These are phyloP conservation scores for Napeogenes sylphis DNA, from an alignment of 2,888 invertebrate genomes.

Conservation along the genomic window DNA sequence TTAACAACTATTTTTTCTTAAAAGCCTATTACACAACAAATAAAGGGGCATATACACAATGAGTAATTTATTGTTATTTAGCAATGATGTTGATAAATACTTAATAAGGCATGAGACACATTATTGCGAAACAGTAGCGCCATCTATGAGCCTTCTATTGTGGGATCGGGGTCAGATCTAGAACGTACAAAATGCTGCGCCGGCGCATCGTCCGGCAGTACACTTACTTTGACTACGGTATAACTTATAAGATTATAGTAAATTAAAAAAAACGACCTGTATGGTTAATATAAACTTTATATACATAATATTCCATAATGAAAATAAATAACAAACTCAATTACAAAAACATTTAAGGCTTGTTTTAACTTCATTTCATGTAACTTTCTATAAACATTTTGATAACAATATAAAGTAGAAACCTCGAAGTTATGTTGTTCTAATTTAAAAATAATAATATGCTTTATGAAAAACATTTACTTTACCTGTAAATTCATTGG, in stretches of 20 bases:
- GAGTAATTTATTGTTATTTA: not conserved
- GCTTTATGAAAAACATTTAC: too few species aligned
- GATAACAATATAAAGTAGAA: too few species aligned
- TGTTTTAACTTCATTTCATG: too few species aligned
- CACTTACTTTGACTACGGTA: conserved; percentile 11
- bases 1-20: too few species aligned
- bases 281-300: not conserved
- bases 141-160: conserved; percentile 24
- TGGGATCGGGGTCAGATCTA: conserved; percentile 25
- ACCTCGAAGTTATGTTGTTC: too few species aligned
- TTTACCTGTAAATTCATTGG: too few species aligned
- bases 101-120: not conserved
- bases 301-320: too few species aligned
- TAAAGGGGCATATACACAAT: not conserved
- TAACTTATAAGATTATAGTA: conserved; percentile 13
- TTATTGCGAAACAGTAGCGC: conserved; percentile 27
- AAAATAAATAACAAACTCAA: too few species aligned
- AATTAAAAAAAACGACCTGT: not conserved
- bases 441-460: too few species aligned
- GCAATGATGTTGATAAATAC: not conserved
- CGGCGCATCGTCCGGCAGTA: conserved; percentile 18
- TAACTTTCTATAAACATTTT: too few species aligned
- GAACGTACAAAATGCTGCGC: conserved; percentile 15
- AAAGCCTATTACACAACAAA: too few species aligned
- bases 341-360: too few species aligned